phyloP scores from a whole-genome alignment of 2,113 vertebrate genomes.

The Phrynosoma platyrhinos region DNA sequence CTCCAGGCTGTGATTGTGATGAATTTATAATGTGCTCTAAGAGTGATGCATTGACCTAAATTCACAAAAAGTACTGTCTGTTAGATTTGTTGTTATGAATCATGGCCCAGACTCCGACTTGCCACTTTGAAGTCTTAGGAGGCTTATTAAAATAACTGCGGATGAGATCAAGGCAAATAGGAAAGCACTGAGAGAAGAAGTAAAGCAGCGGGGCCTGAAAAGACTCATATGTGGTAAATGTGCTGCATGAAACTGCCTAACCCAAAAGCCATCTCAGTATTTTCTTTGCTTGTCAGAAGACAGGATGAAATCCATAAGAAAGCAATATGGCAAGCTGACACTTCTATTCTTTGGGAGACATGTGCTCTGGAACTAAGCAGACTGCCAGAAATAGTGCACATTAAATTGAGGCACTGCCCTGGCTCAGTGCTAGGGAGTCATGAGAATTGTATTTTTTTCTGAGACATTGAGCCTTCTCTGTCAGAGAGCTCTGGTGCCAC shows the following conservation, averaged over 20 bases:
- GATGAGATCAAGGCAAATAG: slow-evolving; percentile 13
- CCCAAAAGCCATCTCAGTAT: background rate
- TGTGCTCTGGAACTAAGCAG: background rate
- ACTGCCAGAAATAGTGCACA: no score
- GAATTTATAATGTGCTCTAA: slow-evolving; percentile 74
- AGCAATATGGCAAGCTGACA: slow-evolving; percentile 4
- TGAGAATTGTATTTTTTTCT: no score
- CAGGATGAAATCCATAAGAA: slow-evolving; percentile 2
- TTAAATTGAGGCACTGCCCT: no score
- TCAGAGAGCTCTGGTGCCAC: no score
- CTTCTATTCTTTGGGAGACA: background rate
- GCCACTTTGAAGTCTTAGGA: slow-evolving; percentile 54
- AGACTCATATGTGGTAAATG: background rate
- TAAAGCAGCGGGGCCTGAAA: background rate
- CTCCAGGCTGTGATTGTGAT: slow-evolving; percentile 75
- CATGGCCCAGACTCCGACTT: slow-evolving; percentile 56
- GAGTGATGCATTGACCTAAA: slow-evolving; percentile 76
- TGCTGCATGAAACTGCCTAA: background rate
- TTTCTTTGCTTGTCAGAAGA: background rate
- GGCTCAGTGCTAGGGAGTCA: no score
- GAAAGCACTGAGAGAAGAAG: slow-evolving; percentile 16
- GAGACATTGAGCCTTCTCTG: no score
- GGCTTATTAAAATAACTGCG: slow-evolving; percentile 38
- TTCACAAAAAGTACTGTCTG: slow-evolving; percentile 69
- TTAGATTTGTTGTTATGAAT: slow-evolving; percentile 71